Evolutionary conservation across 2,797 vertebrate genomes (phyloP), one percentile per base, ranked within the genome.

Genomic region (Graptemys geographica): DNA sequence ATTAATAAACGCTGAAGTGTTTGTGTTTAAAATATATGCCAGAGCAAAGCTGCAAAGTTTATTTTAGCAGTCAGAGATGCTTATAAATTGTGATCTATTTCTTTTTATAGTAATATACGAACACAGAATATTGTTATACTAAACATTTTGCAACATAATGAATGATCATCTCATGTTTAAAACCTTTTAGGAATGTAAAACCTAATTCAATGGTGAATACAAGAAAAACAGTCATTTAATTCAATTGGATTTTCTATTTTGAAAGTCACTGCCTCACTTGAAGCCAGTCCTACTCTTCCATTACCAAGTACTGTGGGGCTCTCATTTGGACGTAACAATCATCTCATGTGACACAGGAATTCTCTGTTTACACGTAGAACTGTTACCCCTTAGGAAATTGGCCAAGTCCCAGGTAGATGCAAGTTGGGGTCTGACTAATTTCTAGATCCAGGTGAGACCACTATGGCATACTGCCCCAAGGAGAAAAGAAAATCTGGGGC

Each of bases 1-100:
- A 91, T 81, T 92, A 95, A 93, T 94, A 94, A 97, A 96, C 94
- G 90, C 33, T 69, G 69, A 96, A 85, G 53, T 94, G 82, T 95
- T 95, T 96, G 59, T 90, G 89, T 96, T 97, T 87, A 86, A 97
- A 90, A 92, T 93, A 90, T 88, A 93, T 92, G 33, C 62, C 55
- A 53, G 33, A 69, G 57, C 83, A 89, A 92, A 95, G 56, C 79
- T 84, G 81, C 83, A 86, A 79, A 93, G 23, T 94, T 95, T 72
- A 81, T 49, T 93, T 96, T 95, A 86, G 51, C 91, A 65, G 88
- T 94, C 84, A 82, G 81, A 89, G 76, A 19, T 76, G 28, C 56
- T 90, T 80, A 69, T 65, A 91, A 94, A 84, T 91, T 91, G 53
- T 72, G 53, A 82, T 28, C 47, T 92, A 7, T 83, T 96, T 51